Evolutionary conservation across 53 echinoderm and acorn worm genomes (phyloP), one percentile per base, ranked within the genome.

Genomic region (Paelopatides confundens): DNA sequence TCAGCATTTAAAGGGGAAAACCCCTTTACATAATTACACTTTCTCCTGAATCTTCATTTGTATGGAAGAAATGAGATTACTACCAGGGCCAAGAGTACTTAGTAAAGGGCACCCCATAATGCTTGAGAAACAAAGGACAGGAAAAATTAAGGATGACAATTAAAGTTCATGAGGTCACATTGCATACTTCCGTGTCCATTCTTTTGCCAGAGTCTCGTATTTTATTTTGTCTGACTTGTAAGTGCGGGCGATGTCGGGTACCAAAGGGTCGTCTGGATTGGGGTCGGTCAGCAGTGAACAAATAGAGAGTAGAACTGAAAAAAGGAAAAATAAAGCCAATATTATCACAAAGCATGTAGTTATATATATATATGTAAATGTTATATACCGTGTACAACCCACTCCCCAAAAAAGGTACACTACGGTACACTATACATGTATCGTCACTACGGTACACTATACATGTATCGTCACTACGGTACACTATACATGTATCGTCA

Each of bases 141-240:
- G 79, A 79, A 79, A 79, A 79, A 79, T 21, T 31, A 79, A 79
- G 33, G 26, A 79, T 53, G 28, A 79, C 79, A n/a, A 79, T 53
- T 53, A 33, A 79, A 31, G 51, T 53, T 51, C 52, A 62, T 65
- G 83, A 62, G 52, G 53, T 93, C 87, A 92, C 95, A 90, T 95
- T 66, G 96, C 96, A 68, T 92, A 96, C 88, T 96, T 96, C 65
- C 81, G 79, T 71, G 96, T 96, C 96, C 96, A 96, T 77, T 96
- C 96, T 81, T 76, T 93, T 2, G 96, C 96, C 17, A 65, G 32
- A 2, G 32, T 49, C 3, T 91, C 86, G 82, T 96, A 96, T 37
- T 86, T 93, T 4, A 28, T 1, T 27, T 79, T 78, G 67, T 95
- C 93, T 30, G 87, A 87, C 87, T 96, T 96, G 92, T 95, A 96